Percentiles rank a stretch among this genome's conserved stretches.
Conservation (phyloP, 2,113 vertebrate species). For the Aptenodytes forsteri region DNA sequence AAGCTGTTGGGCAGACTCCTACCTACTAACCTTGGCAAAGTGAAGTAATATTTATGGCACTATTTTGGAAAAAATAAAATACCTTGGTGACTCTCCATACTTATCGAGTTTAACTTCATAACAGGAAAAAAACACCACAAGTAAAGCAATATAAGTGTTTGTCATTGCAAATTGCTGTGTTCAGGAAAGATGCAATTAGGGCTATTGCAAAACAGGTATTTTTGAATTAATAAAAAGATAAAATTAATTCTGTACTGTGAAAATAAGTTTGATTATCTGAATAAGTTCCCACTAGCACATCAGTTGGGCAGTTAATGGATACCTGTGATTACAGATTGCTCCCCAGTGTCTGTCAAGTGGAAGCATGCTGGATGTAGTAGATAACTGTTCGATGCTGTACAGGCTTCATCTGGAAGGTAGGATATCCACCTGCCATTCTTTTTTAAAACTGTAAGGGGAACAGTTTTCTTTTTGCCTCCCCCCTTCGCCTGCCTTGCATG, state of each 20-base stretch:
- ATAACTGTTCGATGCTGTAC: conserved; percentile 87
- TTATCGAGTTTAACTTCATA: neutral
- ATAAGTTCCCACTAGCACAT: neutral
- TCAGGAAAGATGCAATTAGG: neutral
- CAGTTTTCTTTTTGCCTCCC: neutral
- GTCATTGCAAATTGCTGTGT: neutral
- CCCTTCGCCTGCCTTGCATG: neutral
- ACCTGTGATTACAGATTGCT: conserved; percentile 74
- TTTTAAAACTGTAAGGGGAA: neutral
- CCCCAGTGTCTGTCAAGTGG: conserved; percentile 69
- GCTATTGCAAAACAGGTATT: neutral
- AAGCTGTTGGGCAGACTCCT: neutral
- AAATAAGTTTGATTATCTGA: neutral
- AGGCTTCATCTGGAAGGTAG: conserved; percentile 93
- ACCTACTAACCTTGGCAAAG: neutral
- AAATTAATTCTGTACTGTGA: neutral
- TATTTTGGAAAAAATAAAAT: neutral
- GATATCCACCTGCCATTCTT: neutral
- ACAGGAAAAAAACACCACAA: neutral
- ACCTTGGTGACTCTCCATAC: neutral
- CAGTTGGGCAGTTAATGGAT: neutral
- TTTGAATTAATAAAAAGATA: neutral
- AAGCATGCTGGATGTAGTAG: conserved; percentile 86
- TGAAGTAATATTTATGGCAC: neutral
- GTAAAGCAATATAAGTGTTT: neutral